Evolutionary conservation across 2,113 vertebrate genomes (phyloP), one percentile per base, ranked within the genome.

Genomic region (Ctenodactylus gundi): DNA sequence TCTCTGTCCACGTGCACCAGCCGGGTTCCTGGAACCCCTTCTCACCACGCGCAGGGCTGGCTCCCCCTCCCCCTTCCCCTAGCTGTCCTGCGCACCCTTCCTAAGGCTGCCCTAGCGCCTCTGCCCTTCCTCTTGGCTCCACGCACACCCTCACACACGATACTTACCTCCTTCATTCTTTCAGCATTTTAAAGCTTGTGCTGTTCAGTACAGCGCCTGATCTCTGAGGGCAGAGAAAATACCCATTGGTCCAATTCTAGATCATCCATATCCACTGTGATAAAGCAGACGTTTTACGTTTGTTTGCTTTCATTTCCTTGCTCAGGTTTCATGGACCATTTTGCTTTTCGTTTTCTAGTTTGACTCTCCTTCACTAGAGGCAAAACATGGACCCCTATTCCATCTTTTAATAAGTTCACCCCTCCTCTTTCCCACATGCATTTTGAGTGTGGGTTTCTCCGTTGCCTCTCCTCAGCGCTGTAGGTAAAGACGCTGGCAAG

Each of bases 401-500:
- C 39, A 49, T 31, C 65, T 29, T 91, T 75, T 88, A 70, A 53
- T 60, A 60, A 75, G 46, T 75, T 34, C 75, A 51, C 93, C 85
- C 64, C 9, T 18, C 34, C 27, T 41, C 23, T 27, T 53, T n/a
- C 75, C 57, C 20, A n/a, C 21, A 70, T 49, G 77, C 72, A 95
- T 90, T 97, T 84, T 58, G 31, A 84, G 85, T 83, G 85, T 94
- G 90, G 94, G 97, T 96, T 98, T 83, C 92, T 76, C 82, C 93
- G 78, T 36, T 75, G 34, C 78, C 88, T 92, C 94, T 97, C 88
- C 80, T 55, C 95, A 90, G 75, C 4, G 23, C 84, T 96, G 84
- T 97, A 98, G 97, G 96, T 96, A 93, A 97, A 96, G 53, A 94
- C 75, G 88, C 86, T 97, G 90, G 97, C 97, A 89, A 96, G 89